A percentile compares a stretch with the other conserved stretches of the same genome.
phyloP scores from a whole-genome alignment of 2,113 vertebrate species.

The Ammodytes marinus region DNA sequence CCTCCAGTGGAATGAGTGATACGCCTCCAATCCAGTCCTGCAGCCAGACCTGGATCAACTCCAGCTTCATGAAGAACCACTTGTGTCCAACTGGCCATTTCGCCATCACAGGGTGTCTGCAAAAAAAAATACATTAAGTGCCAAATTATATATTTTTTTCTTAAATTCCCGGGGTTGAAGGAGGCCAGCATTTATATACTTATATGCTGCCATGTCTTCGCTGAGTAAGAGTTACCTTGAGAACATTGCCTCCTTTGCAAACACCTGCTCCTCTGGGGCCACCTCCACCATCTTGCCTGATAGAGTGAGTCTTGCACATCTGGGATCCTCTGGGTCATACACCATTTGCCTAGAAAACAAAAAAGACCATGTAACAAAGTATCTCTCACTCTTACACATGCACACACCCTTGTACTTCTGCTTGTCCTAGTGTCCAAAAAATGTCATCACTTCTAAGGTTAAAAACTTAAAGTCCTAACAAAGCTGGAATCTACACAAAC shows the following conservation, averaged over 20 bases:
- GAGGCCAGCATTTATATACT: neutral
- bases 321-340: constrained; percentile 89
- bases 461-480: too few relatives aligned
- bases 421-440: too few relatives aligned
- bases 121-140: neutral
- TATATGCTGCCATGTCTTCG: too few relatives aligned
- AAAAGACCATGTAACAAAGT: constrained; percentile 1
- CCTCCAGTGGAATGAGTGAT: constrained; percentile 76
- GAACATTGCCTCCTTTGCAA: constrained; percentile 89
- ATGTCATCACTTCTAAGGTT: too few relatives aligned
- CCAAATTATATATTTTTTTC: neutral
- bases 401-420: neutral
- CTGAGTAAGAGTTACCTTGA: constrained; percentile 68
- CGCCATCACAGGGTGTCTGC: constrained; percentile 83
- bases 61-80: constrained; percentile 86
- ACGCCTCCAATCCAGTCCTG: constrained; percentile 82
- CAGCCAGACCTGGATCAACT: constrained; percentile 82
- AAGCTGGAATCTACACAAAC: too few relatives aligned
- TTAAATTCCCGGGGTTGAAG: neutral
- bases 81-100: constrained; percentile 83
- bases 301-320: constrained; percentile 89
- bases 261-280: constrained; percentile 86
- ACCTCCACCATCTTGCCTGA: constrained; percentile 89
- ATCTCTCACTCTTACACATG: too few relatives aligned
- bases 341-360: constrained; percentile 86